Evolutionary conservation across 2,888 invertebrate genomes (phyloP).

Genomic region (Limulus polyphemus): DNA sequence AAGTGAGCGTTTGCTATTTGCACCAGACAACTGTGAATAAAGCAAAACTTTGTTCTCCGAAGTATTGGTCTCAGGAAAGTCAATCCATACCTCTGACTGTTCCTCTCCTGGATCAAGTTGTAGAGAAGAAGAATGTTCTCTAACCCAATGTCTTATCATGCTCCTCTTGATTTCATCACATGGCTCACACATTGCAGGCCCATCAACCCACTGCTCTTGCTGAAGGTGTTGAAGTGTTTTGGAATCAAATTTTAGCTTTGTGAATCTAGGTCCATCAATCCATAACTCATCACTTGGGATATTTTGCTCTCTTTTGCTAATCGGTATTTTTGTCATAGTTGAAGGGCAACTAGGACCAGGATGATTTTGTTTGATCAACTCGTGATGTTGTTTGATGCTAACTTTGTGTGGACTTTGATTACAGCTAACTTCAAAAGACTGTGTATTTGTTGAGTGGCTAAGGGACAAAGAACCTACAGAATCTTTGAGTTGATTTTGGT

Average conservation of each 20-base stretch:
- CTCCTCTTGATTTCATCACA: constrained; percentile 86
- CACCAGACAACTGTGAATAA: too few species aligned
- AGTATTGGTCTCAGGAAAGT: constrained; percentile 7
- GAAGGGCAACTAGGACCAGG: not conserved
- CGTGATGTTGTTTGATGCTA: not conserved
- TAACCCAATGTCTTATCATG: constrained; percentile 87
- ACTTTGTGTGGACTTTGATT: not conserved
- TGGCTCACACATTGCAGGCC: constrained; percentile 79
- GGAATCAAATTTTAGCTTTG: constrained; percentile 28
- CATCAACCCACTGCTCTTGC: constrained; percentile 89
- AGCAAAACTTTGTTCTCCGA: too few species aligned
- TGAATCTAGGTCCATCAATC: constrained; percentile 86
- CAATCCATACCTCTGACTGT: constrained; percentile 26
- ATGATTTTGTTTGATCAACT: too few species aligned
- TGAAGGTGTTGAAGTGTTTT: constrained; percentile 24
- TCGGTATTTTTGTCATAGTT: not conserved
- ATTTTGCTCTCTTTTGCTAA: constrained; percentile 4
- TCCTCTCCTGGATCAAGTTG: constrained; percentile 72
- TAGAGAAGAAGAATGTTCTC: constrained; percentile 43
- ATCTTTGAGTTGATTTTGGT: not conserved
- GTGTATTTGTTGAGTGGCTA: not conserved
- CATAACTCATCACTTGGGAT: constrained; percentile 70
- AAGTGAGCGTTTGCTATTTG: too few species aligned
- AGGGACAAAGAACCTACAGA: not conserved
- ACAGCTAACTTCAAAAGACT: not conserved